Percentiles rank a stretch among this genome's conserved stretches.
These are phyloP conservation scores for Oceanites oceanicus DNA, from an alignment of 2,113 vertebrate species.

Conservation along the genomic window DNA sequence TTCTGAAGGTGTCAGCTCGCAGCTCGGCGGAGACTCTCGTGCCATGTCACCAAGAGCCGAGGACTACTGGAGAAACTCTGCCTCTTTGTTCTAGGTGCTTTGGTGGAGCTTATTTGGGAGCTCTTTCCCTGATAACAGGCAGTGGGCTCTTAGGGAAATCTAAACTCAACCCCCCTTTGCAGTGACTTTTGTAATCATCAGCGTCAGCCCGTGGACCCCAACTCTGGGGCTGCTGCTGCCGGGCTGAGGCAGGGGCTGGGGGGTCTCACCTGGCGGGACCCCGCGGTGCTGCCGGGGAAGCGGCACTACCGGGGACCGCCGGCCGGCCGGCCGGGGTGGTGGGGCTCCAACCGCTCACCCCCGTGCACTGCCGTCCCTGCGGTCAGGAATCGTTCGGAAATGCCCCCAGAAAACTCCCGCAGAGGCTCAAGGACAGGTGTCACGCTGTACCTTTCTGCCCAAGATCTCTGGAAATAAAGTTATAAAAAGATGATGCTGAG, in stretches of 20 bases:
- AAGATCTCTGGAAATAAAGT: not conserved
- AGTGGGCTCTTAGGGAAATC: not conserved
- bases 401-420: fast-evolving
- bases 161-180: not conserved
- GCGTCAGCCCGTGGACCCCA: fast-evolving
- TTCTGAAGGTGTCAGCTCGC: not conserved
- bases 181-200: too few relatives aligned
- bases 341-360: not conserved
- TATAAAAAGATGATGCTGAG: not conserved
- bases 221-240: not conserved
- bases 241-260: not conserved
- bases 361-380: fast-evolving
- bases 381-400: not conserved
- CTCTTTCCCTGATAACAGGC: not conserved
- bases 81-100: not conserved
- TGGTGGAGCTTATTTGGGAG: not conserved
- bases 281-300: fast-evolving
- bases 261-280: not conserved
- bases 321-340: fast-evolving
- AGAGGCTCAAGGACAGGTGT: not conserved
- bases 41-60: fast-evolving
- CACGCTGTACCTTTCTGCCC: not conserved
- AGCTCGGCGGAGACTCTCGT: not conserved
- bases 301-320: fast-evolving
- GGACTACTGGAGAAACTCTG: not conserved